Evolutionary conservation across 2,888 invertebrate species (phyloP).

Genomic region (Actias luna): DNA sequence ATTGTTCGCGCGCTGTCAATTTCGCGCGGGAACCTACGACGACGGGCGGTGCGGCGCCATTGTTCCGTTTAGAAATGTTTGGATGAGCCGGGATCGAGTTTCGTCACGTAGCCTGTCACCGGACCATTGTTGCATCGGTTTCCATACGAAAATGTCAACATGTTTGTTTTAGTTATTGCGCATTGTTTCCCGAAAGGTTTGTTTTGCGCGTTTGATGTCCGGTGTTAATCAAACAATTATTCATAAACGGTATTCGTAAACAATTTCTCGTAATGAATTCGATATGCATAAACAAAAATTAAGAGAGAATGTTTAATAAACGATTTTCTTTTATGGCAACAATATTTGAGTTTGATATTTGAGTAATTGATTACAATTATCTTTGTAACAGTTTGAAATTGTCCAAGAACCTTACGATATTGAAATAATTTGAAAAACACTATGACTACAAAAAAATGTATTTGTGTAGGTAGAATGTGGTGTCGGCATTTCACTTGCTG

Average conservation of each 20-base stretch:
- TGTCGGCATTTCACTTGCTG: too few relatives aligned
- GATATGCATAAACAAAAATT: slow-evolving; percentile 8
- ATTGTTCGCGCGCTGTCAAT: slow-evolving; percentile 17
- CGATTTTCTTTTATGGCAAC: not conserved
- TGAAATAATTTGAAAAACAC: not conserved
- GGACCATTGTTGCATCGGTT: slow-evolving; percentile 45
- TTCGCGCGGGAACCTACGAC: slow-evolving; percentile 36
- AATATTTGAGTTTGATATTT: not conserved
- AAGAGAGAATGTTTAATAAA: not conserved
- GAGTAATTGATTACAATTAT: not conserved
- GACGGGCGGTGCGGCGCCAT: too few relatives aligned
- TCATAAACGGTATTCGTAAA: slow-evolving; percentile 17
- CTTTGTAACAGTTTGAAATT: not conserved
- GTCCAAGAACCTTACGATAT: not conserved
- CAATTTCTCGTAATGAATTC: slow-evolving; percentile 10
- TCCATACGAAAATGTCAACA: slow-evolving; percentile 39
- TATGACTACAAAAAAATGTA: not conserved
- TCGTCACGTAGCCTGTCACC: slow-evolving; percentile 49
- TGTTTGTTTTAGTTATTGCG: slow-evolving; percentile 44
- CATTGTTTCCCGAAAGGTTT: slow-evolving; percentile 32
- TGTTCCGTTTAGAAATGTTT: slow-evolving; percentile 43
- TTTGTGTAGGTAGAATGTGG: not conserved
- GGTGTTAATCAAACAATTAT: slow-evolving; percentile 17
- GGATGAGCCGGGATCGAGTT: slow-evolving; percentile 54
- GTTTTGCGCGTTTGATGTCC: slow-evolving; percentile 25